Base-by-base conservation (phyloP, 2,888 invertebrate species). In the Lottia scabra region DNA sequence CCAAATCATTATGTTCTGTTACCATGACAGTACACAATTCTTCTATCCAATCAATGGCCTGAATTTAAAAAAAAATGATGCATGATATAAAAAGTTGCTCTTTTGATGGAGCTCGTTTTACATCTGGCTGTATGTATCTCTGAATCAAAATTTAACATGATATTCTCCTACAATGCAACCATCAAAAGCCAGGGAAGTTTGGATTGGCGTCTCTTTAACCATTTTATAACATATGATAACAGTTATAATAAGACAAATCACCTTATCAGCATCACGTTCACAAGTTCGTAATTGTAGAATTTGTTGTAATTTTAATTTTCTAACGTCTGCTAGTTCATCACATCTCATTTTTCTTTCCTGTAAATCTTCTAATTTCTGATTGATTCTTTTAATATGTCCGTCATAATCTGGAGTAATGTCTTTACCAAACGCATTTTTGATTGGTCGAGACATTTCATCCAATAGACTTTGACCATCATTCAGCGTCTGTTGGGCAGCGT, bases 231-330 rank as follows among this genome's bases (percentile, higher is more conserved):
- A 30, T 5, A 30, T 30, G 30, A 30, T 30, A 30, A 30, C 30
- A 4, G 30, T 30, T 5, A 30, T 38, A 38, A 38, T 8, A 8
- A 38, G 10, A 38, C 38, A 38, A 30, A 38, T 2, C 77, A 92
- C 93, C 91, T 94, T 93, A 73, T 92, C 91, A 1, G 93, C 93
- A 85, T 95, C 95, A 81, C 91, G 92, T 89, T 95, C 95, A 87
- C 95, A 95, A 27, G 93, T 92, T 81, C 93, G 91, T 80, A 95
- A 92, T 87, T 95, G 93, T 68, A 93, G 84, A 77, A 94, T 93
- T 90, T 95, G 95, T 85, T 95, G 94, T 80, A 95, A 90, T 74
- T 94, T 94, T 75, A 95, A 90, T 86, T 93, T 93, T 85, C 94
- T 93, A 78, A 95, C 90, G 83, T 94, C 94, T 3, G 94, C 93